These are phyloP conservation scores for Megamerina dolium DNA, from an alignment of 2,888 invertebrate genomes.

Conservation along the genomic window DNA sequence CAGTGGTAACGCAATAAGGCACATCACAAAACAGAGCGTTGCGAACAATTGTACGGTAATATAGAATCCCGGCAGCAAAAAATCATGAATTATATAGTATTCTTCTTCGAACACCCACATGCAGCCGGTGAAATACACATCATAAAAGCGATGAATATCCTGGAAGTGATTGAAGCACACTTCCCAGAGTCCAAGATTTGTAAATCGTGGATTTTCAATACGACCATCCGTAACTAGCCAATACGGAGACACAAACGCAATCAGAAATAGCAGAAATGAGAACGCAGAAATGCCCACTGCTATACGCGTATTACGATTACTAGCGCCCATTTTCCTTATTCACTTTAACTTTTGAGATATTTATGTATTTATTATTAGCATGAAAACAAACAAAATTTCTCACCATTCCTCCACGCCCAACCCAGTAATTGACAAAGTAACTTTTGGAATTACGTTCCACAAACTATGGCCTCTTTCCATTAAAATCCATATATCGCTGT, in stretches of 20 bases:
- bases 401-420: conserved; percentile 28
- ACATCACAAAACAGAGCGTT: conserved; percentile 77
- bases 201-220: conserved; percentile 69
- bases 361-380: not conserved
- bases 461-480: conserved; percentile 13
- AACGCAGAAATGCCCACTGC: conserved; percentile 62
- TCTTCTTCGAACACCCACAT: conserved; percentile 98
- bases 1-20: conserved; percentile 68
- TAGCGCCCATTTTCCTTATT: conserved; percentile 41
- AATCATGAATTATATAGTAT: conserved; percentile 88
- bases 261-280: conserved; percentile 66
- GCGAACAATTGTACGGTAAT: conserved; percentile 91
- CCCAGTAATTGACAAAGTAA: conserved; percentile 5
- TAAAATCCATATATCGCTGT: conserved; percentile 6
- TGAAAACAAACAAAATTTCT: too few relatives aligned
- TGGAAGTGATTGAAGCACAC: conserved; percentile 86
- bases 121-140: conserved; percentile 76
- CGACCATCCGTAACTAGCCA: conserved; percentile 82
- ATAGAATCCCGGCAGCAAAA: conserved; percentile 85
- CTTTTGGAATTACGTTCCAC: conserved; percentile 18
- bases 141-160: conserved; percentile 81
- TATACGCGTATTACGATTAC: conserved; percentile 43
- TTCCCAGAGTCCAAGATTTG: conserved; percentile 87
- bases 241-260: conserved; percentile 80
- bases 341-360: not conserved